These are phyloP conservation scores for Corythaeola cristata DNA, from an alignment of 2,113 vertebrate genomes.

Conservation along the genomic window DNA sequence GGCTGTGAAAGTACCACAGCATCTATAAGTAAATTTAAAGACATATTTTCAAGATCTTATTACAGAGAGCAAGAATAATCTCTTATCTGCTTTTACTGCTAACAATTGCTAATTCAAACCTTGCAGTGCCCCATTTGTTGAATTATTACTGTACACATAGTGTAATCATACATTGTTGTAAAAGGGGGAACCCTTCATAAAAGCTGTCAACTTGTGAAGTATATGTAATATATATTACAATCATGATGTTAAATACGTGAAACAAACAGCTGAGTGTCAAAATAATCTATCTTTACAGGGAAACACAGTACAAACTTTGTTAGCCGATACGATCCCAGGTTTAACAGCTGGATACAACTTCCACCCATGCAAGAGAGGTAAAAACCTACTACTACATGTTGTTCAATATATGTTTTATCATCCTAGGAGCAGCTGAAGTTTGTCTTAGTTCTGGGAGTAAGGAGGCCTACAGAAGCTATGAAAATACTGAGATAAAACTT, in stretches of 20 bases:
- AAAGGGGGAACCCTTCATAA: conserved; percentile 50
- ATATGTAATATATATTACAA: conserved; percentile 39
- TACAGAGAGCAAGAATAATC: conserved; percentile 36
- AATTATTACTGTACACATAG: conserved; percentile 58
- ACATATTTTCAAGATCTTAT: conserved; percentile 33
- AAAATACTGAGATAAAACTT: neutral
- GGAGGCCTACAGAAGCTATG: neutral
- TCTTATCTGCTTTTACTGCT: conserved; percentile 33
- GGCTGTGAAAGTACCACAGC: conserved; percentile 15
- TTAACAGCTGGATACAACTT: conserved; percentile 99
- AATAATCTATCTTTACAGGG: conserved; percentile 84
- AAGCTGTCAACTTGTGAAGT: conserved; percentile 46
- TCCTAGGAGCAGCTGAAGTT: neutral
- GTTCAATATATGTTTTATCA: conserved; percentile 13
- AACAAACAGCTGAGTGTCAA: conserved; percentile 70
- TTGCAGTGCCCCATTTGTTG: conserved; percentile 50
- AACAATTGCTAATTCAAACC: conserved; percentile 54
- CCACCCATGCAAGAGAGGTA: conserved; percentile 99
- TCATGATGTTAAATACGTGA: conserved; percentile 65
- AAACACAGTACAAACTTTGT: conserved; percentile 99
- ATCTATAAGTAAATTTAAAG: conserved; percentile 42
- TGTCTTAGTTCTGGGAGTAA: neutral
- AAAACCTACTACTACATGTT: conserved; percentile 46
- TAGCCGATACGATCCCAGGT: conserved; percentile 97
- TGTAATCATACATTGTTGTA: conserved; percentile 53